Percentiles rank a stretch among this genome's conserved stretches.
These are phyloP conservation scores for Neodon shergylaensis DNA, from an alignment of 2,113 vertebrate genomes.

Conservation along the genomic window DNA sequence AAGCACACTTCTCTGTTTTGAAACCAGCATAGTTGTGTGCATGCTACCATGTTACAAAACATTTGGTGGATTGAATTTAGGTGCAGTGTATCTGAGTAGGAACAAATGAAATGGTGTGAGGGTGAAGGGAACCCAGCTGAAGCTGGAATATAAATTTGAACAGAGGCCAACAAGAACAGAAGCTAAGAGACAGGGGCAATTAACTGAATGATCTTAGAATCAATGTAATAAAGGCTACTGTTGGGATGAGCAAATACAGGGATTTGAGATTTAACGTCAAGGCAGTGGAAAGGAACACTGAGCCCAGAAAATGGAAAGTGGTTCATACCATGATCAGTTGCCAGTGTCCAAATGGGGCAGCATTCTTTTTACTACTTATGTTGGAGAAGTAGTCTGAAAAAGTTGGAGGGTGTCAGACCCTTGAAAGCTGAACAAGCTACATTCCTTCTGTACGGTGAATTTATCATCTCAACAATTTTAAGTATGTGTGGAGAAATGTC, in stretches of 20 bases:
- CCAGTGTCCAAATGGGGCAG: background rate
- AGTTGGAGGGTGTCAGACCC: background rate
- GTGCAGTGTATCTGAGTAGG: background rate
- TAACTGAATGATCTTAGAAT: background rate
- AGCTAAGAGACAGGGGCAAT: background rate
- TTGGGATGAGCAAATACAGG: background rate
- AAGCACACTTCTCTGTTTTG: background rate
- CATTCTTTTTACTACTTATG: background rate
- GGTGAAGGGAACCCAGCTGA: background rate
- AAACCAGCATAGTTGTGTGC: background rate
- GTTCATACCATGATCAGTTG: background rate
- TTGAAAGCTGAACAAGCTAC: background rate
- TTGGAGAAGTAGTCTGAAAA: background rate
- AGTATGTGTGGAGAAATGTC: background rate
- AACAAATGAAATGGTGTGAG: background rate
- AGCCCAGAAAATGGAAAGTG: background rate
- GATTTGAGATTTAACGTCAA: conserved; percentile 12
- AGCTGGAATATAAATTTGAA: conserved; percentile 19
- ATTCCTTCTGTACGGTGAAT: background rate
- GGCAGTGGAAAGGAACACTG: background rate
- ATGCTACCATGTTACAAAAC: background rate
- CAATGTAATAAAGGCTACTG: background rate
- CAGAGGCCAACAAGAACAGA: background rate
- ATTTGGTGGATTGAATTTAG: background rate
- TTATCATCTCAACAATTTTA: background rate